Evolutionary conservation across 2,797 vertebrate genomes (phyloP).

Genomic region (Oryzias sinensis): DNA sequence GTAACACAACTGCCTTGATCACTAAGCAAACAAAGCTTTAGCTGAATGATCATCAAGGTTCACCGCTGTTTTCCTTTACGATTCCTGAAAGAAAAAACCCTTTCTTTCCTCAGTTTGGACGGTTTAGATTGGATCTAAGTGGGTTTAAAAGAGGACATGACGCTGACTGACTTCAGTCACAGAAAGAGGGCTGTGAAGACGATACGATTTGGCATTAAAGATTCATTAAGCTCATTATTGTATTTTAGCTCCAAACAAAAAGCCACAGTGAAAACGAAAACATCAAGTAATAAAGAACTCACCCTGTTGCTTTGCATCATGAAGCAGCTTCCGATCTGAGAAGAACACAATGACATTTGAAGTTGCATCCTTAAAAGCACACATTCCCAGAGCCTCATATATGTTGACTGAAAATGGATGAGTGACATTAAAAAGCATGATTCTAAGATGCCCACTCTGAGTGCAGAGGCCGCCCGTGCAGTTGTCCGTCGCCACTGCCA

Average conservation of each 20-base stretch:
- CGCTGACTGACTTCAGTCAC: too few species aligned
- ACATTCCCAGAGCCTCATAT: conserved; percentile 11
- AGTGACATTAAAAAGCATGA: conserved; percentile 48
- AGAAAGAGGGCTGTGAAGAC: too few species aligned
- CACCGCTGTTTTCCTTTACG: too few species aligned
- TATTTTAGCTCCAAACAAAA: background rate
- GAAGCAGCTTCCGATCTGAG: conserved; percentile 94
- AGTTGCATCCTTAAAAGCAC: conserved; percentile 12
- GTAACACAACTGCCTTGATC: too few species aligned
- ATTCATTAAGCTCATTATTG: background rate
- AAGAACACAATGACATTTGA: conserved; percentile 65
- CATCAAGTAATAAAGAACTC: conserved; percentile 70
- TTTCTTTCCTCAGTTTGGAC: too few species aligned
- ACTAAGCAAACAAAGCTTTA: too few species aligned
- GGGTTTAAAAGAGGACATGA: too few species aligned
- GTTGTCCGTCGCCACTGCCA: conserved; percentile 86
- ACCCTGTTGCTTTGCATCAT: conserved; percentile 95
- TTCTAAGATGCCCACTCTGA: conserved; percentile 79
- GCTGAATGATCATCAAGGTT: too few species aligned
- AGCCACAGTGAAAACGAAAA: background rate
- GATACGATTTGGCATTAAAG: background rate
- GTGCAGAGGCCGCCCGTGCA: conserved; percentile 95
- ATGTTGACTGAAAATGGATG: conserved; percentile 53
- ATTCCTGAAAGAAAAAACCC: too few species aligned
- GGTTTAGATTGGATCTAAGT: too few species aligned